phyloP scores from a whole-genome alignment of 2,888 invertebrate species.

The Dasypogon diadema region DNA sequence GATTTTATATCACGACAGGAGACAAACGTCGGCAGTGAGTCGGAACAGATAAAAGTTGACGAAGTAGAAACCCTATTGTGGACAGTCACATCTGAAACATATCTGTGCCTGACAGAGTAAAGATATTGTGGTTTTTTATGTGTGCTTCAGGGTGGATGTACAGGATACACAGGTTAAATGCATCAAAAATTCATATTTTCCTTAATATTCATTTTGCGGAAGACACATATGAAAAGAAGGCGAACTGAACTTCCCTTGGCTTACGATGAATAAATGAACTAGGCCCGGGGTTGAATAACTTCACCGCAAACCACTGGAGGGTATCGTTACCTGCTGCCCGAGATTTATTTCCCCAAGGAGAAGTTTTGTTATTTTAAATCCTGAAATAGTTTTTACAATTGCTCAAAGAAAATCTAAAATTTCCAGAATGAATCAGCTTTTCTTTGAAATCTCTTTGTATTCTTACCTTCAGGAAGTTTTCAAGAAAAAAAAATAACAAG shows the following conservation, averaged over 20 bases:
- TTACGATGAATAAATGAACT: conserved; percentile 10
- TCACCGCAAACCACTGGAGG: neutral
- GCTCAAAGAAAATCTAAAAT: neutral
- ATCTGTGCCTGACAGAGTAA: neutral
- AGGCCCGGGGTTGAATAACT: neutral
- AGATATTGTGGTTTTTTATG: neutral
- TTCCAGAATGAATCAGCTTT: neutral
- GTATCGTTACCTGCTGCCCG: neutral
- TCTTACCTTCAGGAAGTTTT: too few relatives aligned
- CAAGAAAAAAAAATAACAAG: too few relatives aligned
- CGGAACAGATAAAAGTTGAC: neutral
- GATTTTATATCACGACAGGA: neutral
- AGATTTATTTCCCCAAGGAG: neutral
- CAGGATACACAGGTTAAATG: neutral
- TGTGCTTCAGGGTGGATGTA: neutral
- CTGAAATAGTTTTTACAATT: conserved; percentile 5
- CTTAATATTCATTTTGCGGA: conserved; percentile 3
- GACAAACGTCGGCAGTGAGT: neutral
- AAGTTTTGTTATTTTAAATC: neutral
- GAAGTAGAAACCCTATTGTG: neutral
- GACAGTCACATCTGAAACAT: conserved; percentile 2
- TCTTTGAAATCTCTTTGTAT: too few relatives aligned
- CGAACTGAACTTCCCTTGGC: conserved; percentile 1
- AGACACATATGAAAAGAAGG: conserved; percentile 9
- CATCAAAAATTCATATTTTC: conserved; percentile 32